phyloP scores from a whole-genome alignment of 2,797 vertebrate genomes.

The Gallinago stenura region DNA sequence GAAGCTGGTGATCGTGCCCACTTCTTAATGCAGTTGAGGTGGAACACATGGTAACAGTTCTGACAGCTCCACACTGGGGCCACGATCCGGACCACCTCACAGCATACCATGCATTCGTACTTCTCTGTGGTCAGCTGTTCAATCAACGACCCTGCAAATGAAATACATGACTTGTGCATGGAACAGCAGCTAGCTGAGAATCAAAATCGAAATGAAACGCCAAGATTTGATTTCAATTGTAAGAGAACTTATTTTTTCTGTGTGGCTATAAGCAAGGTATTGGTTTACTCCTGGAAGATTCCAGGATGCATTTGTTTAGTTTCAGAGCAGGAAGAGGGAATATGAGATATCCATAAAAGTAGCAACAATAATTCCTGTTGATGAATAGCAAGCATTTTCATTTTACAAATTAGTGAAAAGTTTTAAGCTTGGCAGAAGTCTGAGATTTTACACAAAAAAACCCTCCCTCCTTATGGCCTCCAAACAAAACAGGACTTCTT shows the following conservation, averaged over 20 bases:
- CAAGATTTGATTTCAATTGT: neutral
- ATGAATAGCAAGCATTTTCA: neutral
- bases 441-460: neutral
- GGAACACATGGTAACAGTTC: constrained; percentile 97
- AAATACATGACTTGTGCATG: neutral
- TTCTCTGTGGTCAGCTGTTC: constrained; percentile 97
- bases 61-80: constrained; percentile 97
- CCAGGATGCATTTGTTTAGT: neutral
- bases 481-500: neutral
- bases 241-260: neutral
- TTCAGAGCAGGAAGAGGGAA: neutral
- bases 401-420: neutral
- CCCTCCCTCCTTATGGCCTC: neutral
- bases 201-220: neutral
- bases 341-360: neutral
- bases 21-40: constrained; percentile 97
- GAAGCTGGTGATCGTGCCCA: constrained; percentile 97
- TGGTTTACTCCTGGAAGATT: neutral
- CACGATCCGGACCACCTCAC: constrained; percentile 90
- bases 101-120: constrained; percentile 99
- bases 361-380: neutral
- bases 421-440: neutral
- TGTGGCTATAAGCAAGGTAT: neutral
- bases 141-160: constrained; percentile 88
- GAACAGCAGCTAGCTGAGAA: neutral